These are phyloP conservation scores for Lytechinus variegatus DNA, from an alignment of 35 echinoderm and acorn worm genomes.

Conservation along the genomic window DNA sequence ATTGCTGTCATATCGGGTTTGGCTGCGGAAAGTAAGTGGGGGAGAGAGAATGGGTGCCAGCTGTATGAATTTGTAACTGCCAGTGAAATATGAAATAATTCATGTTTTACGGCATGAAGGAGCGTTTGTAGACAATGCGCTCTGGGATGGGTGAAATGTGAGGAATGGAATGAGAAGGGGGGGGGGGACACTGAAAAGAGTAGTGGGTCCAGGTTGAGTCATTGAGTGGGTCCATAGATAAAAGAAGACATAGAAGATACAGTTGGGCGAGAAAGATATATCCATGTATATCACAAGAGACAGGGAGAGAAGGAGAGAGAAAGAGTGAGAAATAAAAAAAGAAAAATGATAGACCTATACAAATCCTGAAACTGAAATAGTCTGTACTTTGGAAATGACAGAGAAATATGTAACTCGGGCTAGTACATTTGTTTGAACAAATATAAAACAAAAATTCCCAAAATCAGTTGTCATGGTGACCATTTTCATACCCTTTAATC, in stretches of 20 bases:
- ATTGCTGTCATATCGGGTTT: neutral
- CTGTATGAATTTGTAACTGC: conserved; percentile 12
- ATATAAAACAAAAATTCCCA: neutral
- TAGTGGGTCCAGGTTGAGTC: no score
- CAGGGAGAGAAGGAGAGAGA: neutral
- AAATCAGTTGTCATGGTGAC: neutral
- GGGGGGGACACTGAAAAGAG: no score
- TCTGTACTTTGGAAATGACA: neutral
- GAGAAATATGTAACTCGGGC: neutral
- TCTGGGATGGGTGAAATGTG: neutral
- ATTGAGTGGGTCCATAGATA: neutral
- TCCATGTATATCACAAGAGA: no score
- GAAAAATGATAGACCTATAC: neutral
- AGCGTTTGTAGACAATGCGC: neutral
- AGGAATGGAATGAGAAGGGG: neutral
- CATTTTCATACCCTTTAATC: neutral
- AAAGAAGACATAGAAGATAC: neutral
- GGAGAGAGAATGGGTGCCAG: neutral
- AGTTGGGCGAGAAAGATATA: neutral
- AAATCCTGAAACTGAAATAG: neutral
- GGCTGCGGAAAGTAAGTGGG: neutral
- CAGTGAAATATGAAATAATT: conserved; percentile 14
- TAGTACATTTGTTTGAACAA: neutral
- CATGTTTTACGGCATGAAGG: neutral
- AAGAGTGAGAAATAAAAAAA: neutral